A percentile compares a stretch with the other conserved stretches of the same genome.
Conservation (phyloP, 2,797 vertebrate species). For the Oreochromis grahami region DNA sequence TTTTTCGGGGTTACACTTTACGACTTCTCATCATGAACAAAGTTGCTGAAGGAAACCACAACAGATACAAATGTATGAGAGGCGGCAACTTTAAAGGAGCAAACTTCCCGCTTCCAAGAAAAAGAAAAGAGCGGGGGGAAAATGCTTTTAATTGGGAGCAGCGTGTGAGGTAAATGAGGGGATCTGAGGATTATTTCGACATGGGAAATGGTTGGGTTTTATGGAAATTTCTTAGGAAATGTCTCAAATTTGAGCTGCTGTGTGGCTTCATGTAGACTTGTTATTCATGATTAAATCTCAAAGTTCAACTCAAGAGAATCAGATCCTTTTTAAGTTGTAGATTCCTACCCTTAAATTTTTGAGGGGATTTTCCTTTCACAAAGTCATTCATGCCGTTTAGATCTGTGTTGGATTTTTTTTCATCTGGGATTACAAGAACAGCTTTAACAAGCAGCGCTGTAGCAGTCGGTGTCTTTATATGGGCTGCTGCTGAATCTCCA, state of each 20-base stretch:
- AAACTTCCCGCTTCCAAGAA: conserved; percentile 21
- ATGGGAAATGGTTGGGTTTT: conserved; percentile 34
- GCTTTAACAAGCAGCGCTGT: neutral
- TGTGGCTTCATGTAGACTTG: neutral
- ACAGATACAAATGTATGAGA: conserved; percentile 40
- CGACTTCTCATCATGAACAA: conserved; percentile 45
- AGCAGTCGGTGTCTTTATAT: conserved; percentile 13
- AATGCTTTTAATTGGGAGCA: conserved; percentile 56
- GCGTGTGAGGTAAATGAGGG: conserved; percentile 46
- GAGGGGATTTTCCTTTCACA: conserved; percentile 14
- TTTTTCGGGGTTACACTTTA: conserved; percentile 33
- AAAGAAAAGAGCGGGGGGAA: conserved; percentile 10
- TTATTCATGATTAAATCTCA: neutral
- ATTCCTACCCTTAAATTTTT: neutral
- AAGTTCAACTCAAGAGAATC: neutral
- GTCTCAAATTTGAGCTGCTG: neutral
- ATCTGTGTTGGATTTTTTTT: neutral
- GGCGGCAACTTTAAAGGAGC: conserved; percentile 34
- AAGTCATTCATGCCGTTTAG: neutral
- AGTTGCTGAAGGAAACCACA: conserved; percentile 57
- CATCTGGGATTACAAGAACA: neutral
- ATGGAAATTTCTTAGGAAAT: conserved; percentile 37
- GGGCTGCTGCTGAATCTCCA: neutral
- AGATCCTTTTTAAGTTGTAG: neutral
- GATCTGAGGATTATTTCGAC: conserved; percentile 37